Conservation (phyloP, 2,113 vertebrate species). For the Pipra filicauda region DNA sequence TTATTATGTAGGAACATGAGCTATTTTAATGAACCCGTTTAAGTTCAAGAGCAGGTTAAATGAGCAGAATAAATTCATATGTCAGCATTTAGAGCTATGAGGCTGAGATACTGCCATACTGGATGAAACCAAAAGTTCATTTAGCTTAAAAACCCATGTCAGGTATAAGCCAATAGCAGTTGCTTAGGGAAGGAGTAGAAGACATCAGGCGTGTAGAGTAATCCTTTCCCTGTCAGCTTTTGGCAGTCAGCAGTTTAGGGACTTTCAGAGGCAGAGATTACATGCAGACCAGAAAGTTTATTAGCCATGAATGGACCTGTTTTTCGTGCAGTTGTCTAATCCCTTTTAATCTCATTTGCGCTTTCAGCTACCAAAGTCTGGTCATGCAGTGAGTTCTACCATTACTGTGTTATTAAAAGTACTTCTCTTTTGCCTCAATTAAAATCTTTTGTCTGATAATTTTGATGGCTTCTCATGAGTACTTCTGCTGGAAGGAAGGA, state of each 20-base stretch:
- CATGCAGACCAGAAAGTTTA: background rate
- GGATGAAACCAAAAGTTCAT: background rate
- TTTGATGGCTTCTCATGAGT: background rate
- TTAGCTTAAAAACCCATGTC: background rate
- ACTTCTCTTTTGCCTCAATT: background rate
- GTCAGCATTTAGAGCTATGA: background rate
- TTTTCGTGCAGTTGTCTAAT: background rate
- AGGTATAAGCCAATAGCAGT: background rate
- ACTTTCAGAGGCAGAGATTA: background rate
- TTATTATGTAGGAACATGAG: background rate
- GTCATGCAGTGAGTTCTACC: background rate
- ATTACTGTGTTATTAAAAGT: background rate
- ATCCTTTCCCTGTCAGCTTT: background rate
- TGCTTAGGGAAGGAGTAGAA: background rate
- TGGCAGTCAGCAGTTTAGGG: background rate
- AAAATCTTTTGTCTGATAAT: background rate
- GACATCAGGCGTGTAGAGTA: background rate
- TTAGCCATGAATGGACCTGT: background rate
- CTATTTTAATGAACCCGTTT: background rate
- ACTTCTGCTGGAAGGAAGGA: background rate
- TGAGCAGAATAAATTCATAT: background rate
- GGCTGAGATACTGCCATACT: background rate
- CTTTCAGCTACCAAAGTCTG: background rate
- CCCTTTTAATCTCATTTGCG: background rate
- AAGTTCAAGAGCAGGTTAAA: background rate